Percentiles rank a stretch among this genome's conserved stretches.
phyloP scores from a whole-genome alignment of 2,797 vertebrate species.

The Tamandua tetradactyla region DNA sequence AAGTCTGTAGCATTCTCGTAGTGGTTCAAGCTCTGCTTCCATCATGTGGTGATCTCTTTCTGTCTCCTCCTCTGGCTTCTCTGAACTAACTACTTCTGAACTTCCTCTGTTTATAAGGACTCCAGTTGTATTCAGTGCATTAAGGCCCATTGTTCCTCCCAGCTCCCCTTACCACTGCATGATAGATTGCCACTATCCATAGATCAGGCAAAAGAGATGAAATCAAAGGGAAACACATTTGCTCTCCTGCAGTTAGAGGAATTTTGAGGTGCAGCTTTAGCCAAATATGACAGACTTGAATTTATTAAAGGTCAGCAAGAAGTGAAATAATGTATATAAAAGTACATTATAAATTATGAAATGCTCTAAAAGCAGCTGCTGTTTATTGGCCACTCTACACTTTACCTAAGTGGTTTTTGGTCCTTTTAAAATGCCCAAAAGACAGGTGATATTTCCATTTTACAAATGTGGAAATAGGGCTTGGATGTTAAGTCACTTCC shows the following conservation, averaged over 20 bases:
- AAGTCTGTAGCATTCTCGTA: too few species aligned
- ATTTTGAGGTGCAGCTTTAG: neutral
- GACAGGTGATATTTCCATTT: neutral
- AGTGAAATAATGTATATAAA: conserved; percentile 30
- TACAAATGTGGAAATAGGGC: neutral
- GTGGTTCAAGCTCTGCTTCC: too few species aligned
- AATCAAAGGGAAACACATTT: neutral
- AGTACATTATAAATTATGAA: conserved; percentile 26
- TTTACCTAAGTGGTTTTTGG: neutral
- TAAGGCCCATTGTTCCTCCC: neutral
- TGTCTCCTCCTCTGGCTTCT: too few species aligned
- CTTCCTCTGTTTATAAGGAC: too few species aligned
- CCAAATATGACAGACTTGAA: neutral
- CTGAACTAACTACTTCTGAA: too few species aligned
- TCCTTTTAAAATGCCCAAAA: neutral
- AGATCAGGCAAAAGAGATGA: neutral
- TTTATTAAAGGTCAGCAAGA: conserved; percentile 6
- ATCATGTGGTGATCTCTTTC: too few species aligned
- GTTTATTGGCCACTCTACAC: neutral
- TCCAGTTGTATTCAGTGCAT: too few species aligned
- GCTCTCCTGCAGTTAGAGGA: neutral
- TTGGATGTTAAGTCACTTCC: neutral
- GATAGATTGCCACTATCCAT: neutral
- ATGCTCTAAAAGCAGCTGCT: neutral
- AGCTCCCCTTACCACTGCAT: neutral